A percentile compares a stretch with the other conserved stretches of the same genome.
Conservation (phyloP, 2,113 vertebrate species). For the Gnathonemus echidnorhynchus region DNA sequence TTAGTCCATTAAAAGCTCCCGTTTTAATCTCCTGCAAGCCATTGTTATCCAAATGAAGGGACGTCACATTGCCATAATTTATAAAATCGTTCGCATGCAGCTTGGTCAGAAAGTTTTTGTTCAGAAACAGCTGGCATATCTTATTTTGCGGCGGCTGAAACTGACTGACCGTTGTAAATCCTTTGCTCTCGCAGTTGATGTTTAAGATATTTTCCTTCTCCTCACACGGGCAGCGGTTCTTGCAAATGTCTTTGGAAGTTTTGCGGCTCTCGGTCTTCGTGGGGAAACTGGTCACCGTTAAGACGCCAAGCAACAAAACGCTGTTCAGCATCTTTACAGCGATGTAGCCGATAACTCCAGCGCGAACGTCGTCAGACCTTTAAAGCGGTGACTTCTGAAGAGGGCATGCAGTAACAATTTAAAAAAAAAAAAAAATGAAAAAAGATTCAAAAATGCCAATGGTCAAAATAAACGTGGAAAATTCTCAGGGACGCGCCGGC, state of each 20-base stretch:
- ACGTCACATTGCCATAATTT: conserved; percentile 89
- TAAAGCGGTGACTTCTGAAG: conserved; percentile 29
- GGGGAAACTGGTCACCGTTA: conserved; percentile 80
- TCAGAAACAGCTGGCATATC: conserved; percentile 92
- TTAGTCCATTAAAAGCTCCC: conserved; percentile 83
- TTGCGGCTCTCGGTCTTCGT: conserved; percentile 84
- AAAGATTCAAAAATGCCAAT: conserved; percentile 19
- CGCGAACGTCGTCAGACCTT: conserved; percentile 50
- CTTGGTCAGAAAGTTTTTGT: conserved; percentile 85
- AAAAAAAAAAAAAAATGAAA: neutral
- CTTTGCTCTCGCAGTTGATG: conserved; percentile 97
- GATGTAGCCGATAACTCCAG: conserved; percentile 46
- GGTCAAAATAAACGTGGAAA: conserved; percentile 26
- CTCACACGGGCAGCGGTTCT: conserved; percentile 86
- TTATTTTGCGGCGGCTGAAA: conserved; percentile 85
- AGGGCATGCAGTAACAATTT: conserved; percentile 21
- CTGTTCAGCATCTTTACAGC: conserved; percentile 91
- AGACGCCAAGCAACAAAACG: conserved; percentile 84
- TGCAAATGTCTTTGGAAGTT: conserved; percentile 97
- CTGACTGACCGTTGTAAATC: conserved; percentile 82
- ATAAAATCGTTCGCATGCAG: conserved; percentile 87
- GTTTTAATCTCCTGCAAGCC: conserved; percentile 88
- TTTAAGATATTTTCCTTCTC: conserved; percentile 90
- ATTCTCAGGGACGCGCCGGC: conserved; percentile 41
- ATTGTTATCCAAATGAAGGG: conserved; percentile 92